Conservation (phyloP, 1,140 invertebrate species). For the Drosophila ohnishii region DNA sequence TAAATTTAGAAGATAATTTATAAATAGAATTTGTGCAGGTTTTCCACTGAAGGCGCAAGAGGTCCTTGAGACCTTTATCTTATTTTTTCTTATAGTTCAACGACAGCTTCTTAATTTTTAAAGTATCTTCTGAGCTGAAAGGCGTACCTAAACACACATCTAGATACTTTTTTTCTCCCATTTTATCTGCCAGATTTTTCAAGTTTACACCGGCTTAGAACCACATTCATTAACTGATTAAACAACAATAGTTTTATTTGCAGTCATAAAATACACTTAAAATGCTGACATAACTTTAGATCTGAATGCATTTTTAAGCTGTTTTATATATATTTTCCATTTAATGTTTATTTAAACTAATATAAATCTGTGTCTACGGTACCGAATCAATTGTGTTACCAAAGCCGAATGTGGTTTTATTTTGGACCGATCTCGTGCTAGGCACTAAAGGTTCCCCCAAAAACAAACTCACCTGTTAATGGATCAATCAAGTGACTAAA, state of each 20-base stretch:
- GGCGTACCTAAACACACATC: background rate
- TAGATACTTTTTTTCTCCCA: background rate
- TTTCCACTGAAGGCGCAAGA: too few species aligned
- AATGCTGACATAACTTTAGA: background rate
- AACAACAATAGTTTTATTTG: background rate
- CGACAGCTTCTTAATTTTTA: too few species aligned
- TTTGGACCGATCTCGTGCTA: conserved; percentile 23
- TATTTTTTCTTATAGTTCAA: too few species aligned
- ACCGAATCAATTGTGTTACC: conserved; percentile 21
- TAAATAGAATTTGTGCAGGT: too few species aligned
- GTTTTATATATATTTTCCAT: background rate
- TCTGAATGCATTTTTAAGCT: background rate
- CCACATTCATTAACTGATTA: background rate
- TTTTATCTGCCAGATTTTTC: background rate
- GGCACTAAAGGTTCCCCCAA: conserved; percentile 27
- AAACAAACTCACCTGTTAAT: conserved; percentile 21
- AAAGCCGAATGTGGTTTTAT: conserved; percentile 26
- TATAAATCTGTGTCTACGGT: background rate
- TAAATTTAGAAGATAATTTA: too few species aligned
- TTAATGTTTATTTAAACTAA: background rate
- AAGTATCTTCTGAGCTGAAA: too few species aligned
- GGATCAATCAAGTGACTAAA: conserved; percentile 21
- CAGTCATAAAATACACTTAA: background rate
- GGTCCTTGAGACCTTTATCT: too few species aligned
- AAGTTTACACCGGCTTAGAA: background rate